Evolutionary conservation across 53 echinoderm and acorn worm species (phyloP).

Genomic region (Echinarachnius parma): DNA sequence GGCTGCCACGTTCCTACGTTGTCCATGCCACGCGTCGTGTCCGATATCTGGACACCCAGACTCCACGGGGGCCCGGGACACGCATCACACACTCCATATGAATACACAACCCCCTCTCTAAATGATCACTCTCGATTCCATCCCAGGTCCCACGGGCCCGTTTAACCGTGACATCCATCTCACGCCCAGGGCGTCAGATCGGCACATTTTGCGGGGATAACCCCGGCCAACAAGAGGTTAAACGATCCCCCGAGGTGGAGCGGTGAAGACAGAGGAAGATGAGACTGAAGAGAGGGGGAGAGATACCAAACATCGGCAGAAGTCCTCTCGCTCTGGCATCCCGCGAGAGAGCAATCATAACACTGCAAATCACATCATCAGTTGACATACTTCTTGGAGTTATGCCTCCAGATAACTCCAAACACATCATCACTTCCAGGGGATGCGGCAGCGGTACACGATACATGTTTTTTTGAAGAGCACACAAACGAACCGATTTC

Average conservation of each 20-base stretch:
- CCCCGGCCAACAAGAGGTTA: too few species aligned
- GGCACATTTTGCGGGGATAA: too few species aligned
- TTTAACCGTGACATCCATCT: too few species aligned
- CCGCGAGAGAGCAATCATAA: slow-evolving; percentile 27
- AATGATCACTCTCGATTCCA: too few species aligned
- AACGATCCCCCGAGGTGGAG: background rate
- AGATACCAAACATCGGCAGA: background rate
- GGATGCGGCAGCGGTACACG: too few species aligned
- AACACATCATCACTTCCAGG: background rate
- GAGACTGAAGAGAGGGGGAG: background rate
- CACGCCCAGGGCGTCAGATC: too few species aligned
- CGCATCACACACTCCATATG: too few species aligned
- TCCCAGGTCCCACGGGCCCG: too few species aligned
- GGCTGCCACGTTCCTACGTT: slow-evolving; percentile 16
- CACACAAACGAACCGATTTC: too few species aligned
- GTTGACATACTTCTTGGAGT: too few species aligned
- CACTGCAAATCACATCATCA: slow-evolving; percentile 50
- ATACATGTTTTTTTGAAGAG: too few species aligned
- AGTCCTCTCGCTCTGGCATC: background rate
- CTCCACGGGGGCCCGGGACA: slow-evolving; percentile 14
- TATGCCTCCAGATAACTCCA: slow-evolving; percentile 3
- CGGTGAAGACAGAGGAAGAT: background rate
- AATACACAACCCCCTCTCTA: too few species aligned
- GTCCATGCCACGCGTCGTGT: background rate
- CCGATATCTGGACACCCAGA: background rate